Conservation (phyloP, 2,888 invertebrate genomes). For the Lepidochrysops patricia region DNA sequence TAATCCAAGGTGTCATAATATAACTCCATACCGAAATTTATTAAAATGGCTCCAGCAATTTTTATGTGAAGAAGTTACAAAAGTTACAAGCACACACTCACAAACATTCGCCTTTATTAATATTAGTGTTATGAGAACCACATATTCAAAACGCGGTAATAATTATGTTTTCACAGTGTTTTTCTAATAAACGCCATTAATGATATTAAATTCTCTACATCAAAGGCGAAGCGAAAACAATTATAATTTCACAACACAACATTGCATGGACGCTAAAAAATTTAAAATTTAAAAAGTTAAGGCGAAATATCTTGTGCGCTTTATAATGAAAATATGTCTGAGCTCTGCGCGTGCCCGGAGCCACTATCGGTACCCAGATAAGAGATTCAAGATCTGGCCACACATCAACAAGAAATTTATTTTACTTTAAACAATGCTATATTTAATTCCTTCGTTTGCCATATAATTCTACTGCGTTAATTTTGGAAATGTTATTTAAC, state of each 20-base stretch:
- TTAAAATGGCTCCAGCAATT: too few relatives aligned
- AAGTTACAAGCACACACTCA: too few relatives aligned
- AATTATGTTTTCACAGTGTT: background rate
- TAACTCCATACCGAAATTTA: too few relatives aligned
- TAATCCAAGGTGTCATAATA: too few relatives aligned
- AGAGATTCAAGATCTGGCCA: background rate
- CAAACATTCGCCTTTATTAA: too few relatives aligned
- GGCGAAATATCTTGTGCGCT: constrained; percentile 1
- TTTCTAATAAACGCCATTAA: background rate
- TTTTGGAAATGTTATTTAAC: too few relatives aligned
- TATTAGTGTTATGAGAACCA: too few relatives aligned
- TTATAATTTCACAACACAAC: constrained; percentile 4
- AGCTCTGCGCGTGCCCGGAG: background rate
- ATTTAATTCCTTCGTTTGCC: too few relatives aligned
- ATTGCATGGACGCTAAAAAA: background rate
- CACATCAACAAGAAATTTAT: background rate
- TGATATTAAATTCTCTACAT: background rate
- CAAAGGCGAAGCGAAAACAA: constrained; percentile 5
- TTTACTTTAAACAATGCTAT: background rate
- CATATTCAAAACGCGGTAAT: too few relatives aligned
- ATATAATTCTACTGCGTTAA: too few relatives aligned
- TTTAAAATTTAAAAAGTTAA: constrained; percentile 5
- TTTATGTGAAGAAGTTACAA: too few relatives aligned
- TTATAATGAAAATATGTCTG: background rate
- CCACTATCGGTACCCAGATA: background rate